A percentile compares a stretch with the other conserved stretches of the same genome.
phyloP scores from a whole-genome alignment of 2,888 invertebrate genomes.

The Oegoconia quadripuncta region DNA sequence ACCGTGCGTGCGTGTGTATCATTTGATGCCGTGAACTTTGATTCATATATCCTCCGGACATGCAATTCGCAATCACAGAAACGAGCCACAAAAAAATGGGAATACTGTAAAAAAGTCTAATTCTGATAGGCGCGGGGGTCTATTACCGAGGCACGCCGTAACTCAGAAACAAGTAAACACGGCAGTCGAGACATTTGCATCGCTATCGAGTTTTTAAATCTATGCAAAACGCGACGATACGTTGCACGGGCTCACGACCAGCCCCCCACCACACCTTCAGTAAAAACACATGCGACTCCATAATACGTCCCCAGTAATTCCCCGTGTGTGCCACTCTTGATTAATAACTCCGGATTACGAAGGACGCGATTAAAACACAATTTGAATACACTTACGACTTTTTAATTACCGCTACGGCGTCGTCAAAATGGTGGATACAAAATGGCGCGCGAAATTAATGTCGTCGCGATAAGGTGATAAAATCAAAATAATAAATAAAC shows the following conservation, averaged over 20 bases:
- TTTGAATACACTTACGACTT: slow-evolving; percentile 34
- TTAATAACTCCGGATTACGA: slow-evolving; percentile 52
- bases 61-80: slow-evolving; percentile 52
- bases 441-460: slow-evolving; percentile 43
- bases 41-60: slow-evolving; percentile 43
- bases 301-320: slow-evolving; percentile 45
- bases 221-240: slow-evolving; percentile 77
- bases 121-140: slow-evolving; percentile 62
- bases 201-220: slow-evolving; percentile 77
- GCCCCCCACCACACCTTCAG: slow-evolving; percentile 40
- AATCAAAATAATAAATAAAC: slow-evolving; percentile 56
- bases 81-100: slow-evolving; percentile 29
- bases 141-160: slow-evolving; percentile 69
- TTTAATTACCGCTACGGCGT: slow-evolving; percentile 29
- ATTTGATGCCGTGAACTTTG: slow-evolving; percentile 35
- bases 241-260: slow-evolving; percentile 63
- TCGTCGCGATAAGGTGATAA: slow-evolving; percentile 39
- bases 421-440: slow-evolving; percentile 45
- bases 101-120: slow-evolving; percentile 53
- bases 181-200: slow-evolving; percentile 69
- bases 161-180: slow-evolving; percentile 76
- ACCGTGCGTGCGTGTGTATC: slow-evolving; percentile 33
- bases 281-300: slow-evolving; percentile 67
- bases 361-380: slow-evolving; percentile 42
- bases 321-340: slow-evolving; percentile 45